Conservation (phyloP, 2,888 invertebrate genomes). For the Limnephilus lunatus region DNA sequence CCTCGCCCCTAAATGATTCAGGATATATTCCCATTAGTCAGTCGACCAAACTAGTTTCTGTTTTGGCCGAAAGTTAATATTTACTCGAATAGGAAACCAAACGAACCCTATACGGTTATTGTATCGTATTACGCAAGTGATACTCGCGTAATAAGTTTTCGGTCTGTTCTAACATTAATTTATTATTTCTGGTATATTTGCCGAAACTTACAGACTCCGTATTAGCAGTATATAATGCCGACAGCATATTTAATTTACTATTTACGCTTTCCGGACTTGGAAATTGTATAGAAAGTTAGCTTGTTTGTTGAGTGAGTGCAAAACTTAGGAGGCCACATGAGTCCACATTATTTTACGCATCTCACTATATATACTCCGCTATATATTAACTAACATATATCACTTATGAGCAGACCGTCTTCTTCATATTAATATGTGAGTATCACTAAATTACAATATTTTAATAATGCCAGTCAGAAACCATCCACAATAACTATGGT, state of each 20-base stretch:
- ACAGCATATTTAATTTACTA: too few relatives aligned
- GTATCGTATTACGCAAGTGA: not conserved
- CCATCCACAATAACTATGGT: too few relatives aligned
- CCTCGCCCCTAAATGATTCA: not conserved
- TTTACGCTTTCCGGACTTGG: too few relatives aligned
- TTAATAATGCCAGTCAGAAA: too few relatives aligned
- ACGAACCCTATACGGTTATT: constrained; percentile 10
- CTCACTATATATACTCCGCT: too few relatives aligned
- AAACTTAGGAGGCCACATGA: not conserved
- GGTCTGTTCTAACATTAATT: not conserved
- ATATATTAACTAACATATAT: too few relatives aligned
- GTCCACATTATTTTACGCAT: not conserved
- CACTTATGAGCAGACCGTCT: too few relatives aligned
- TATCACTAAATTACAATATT: too few relatives aligned
- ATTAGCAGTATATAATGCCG: too few relatives aligned
- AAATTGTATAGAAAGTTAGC: too few relatives aligned
- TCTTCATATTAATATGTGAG: too few relatives aligned
- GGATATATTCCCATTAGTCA: constrained; percentile 2
- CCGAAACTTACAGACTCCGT: too few relatives aligned
- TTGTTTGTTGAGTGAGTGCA: not conserved
- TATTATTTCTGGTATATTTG: constrained; percentile 8
- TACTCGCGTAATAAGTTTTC: not conserved
- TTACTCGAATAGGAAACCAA: not conserved
- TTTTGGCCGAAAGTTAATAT: constrained; percentile 3
- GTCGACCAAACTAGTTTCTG: constrained; percentile 4